Percentiles rank a stretch among this genome's conserved stretches.
Evolutionary conservation across 2,797 vertebrate genomes (phyloP).

Genomic region (Pampus argenteus): DNA sequence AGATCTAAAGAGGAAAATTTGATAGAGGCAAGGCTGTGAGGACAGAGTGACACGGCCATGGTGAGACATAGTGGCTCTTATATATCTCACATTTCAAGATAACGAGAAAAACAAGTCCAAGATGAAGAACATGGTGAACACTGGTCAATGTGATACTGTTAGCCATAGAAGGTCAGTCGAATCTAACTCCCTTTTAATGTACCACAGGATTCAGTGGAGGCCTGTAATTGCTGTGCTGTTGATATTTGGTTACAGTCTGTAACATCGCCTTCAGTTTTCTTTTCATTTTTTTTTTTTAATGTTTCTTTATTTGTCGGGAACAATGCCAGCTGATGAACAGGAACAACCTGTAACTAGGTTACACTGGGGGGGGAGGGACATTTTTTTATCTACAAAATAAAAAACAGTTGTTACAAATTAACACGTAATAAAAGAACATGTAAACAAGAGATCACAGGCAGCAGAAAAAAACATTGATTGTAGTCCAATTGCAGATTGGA

Average conservation of each 20-base stretch:
- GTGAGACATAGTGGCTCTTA: slow-evolving; percentile 79
- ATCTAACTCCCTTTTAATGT: slow-evolving; percentile 15
- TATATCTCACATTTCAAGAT: slow-evolving; percentile 79
- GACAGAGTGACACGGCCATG: slow-evolving; percentile 82
- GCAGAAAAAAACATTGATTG: not conserved
- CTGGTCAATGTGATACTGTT: slow-evolving; percentile 76
- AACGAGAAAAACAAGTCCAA: slow-evolving; percentile 74
- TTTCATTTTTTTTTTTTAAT: not conserved
- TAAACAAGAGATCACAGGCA: not conserved
- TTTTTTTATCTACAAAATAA: not conserved
- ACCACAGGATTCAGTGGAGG: not conserved
- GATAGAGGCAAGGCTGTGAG: slow-evolving; percentile 79
- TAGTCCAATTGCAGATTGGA: not conserved
- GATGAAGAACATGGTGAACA: slow-evolving; percentile 75
- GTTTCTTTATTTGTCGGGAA: not conserved
- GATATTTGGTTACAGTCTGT: not conserved
- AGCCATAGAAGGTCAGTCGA: slow-evolving; percentile 58
- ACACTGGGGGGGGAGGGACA: not conserved
- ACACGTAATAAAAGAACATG: not conserved
- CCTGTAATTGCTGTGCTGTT: not conserved
- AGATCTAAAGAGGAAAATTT: slow-evolving; percentile 65
- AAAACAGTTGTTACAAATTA: not conserved
- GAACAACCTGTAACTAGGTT: not conserved
- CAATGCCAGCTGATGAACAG: not conserved
- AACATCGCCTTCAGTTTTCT: not conserved